Evolutionary conservation across 1,140 invertebrate genomes (phyloP), one percentile per base, ranked within the genome.

Genomic region (Apolygus lucorum): DNA sequence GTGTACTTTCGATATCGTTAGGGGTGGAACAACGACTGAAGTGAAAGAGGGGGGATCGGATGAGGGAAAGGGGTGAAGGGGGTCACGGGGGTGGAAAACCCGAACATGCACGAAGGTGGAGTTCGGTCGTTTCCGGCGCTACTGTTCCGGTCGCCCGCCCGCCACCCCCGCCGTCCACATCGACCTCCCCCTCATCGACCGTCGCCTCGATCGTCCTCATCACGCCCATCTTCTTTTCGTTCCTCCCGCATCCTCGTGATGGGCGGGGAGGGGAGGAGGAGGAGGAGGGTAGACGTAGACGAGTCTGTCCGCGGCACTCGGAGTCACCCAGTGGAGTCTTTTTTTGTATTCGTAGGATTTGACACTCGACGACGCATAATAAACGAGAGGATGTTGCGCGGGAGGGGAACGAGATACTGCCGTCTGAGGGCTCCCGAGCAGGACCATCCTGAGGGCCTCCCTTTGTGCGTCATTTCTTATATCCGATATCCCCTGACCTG

Each of bases 311-410:
- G n/a, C n/a, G n/a, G n/a, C n/a, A n/a, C n/a, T n/a, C n/a, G n/a
- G n/a, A n/a, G n/a, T n/a, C n/a, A n/a, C n/a, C 49, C 64, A 66
- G 49, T 34, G 29, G 49, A 66, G 25, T 13, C n/a, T 66, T 66
- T 66, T 66, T 66, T 29, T 34, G 28, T 62, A 17, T 2, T 1
- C 64, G 21, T n/a, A n/a, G n/a, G n/a, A 66, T 34, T 66, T 66
- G n/a, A 28, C 64, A 66, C 64, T 22, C 25, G 2, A 24, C 54
- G 2, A 21, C 54, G n/a, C 54, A 8, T 8, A 2, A n/a, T 24
- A n/a, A 22, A 66, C 28, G 21, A 24, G 26, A 25, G 25, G 28
- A n/a, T 29, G 27, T n/a, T 34, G 28, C 49, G 64, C 25, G 1
- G 22, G 26, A 22, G 28, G 27, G 49, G 64, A 34, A 34, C 24